Evolutionary conservation across 2,113 vertebrate genomes (phyloP), one percentile per base, ranked within the genome.

Genomic region (Leptodactylus fuscus): DNA sequence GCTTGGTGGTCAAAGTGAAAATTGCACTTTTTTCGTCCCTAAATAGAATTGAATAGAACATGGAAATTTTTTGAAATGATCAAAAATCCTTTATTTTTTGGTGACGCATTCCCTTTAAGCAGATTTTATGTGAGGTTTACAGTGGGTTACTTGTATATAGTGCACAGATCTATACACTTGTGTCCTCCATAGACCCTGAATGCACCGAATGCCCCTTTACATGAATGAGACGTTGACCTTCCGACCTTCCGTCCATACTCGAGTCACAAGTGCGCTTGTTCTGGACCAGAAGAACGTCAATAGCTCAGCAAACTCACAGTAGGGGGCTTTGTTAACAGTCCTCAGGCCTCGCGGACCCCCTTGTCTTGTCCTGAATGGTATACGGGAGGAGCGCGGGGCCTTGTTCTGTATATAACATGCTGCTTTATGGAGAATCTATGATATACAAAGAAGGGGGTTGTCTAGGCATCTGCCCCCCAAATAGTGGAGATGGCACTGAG

Each of bases 201-300:
- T 34, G 20, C 46, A 13, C 24, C 18, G 18, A 27, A 16, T 32
- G 27, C 46, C 65, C 62, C 34, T 9, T 82, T 41, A 71, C 36
- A 53, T 24, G 69, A 49, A 82, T 81, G 24, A 49, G 65, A 20
- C 48, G 29, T 44, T 69, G 81, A 58, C 81, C 81, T 53, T 1
- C 46, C 29, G 69, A 82, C 67, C 69, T 41, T 27, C n/a, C n/a
- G 12, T 82, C 29, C 46, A 36, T 51, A n/a, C n/a, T n/a, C n/a
- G n/a, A n/a, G 12, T 53, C 81, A 55, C 46, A 71, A 55, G 67
- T 38, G 34, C 32, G 7, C 81, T 82, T 73, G 81, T 82, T 5
- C 9, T 51, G 27, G 22, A 11, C 46, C 81, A 24, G 10, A 22
- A 53, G 7, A 24, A 82, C 9, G 20, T 55, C 67, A 82, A 55